Conservation (phyloP, 2,113 vertebrate genomes). For the Clarias batrachus region DNA sequence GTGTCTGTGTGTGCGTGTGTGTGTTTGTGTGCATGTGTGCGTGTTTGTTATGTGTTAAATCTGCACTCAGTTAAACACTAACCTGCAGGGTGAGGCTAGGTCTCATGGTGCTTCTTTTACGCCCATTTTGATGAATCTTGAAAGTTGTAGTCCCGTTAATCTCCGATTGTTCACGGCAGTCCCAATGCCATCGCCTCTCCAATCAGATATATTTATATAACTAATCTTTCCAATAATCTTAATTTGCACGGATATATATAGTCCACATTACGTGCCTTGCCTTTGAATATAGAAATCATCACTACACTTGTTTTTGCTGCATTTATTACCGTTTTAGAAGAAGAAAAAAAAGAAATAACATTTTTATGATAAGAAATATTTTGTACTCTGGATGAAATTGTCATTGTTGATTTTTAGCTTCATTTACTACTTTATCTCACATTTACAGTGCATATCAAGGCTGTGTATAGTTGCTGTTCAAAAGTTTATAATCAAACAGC, state of each 20-base stretch:
- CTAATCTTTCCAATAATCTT: conserved; percentile 92
- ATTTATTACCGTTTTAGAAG: conserved; percentile 98
- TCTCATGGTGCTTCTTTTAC: conserved; percentile 72
- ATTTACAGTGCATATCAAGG: conserved; percentile 99
- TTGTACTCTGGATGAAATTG: conserved; percentile 97
- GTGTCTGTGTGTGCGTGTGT: conserved; percentile 32
- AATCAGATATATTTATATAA: conserved; percentile 77
- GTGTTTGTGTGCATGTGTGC: conserved; percentile 29
- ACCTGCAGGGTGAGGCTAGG: conserved; percentile 71
- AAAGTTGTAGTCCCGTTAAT: conserved; percentile 78
- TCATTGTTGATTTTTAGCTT: conserved; percentile 98
- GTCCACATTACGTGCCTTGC: conserved; percentile 99
- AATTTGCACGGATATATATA: conserved; percentile 99
- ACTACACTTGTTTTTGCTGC: conserved; percentile 99
- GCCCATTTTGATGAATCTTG: conserved; percentile 63
- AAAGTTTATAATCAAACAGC: conserved; percentile 99
- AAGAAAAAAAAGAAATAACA: conserved; percentile 78
- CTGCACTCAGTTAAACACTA: conserved; percentile 69
- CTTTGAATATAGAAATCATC: conserved; percentile 97
- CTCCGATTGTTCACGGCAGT: conserved; percentile 85
- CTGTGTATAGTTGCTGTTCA: conserved; percentile 99
- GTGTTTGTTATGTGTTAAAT: conserved; percentile 62
- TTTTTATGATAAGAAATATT: conserved; percentile 99
- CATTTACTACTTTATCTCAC: conserved; percentile 98
- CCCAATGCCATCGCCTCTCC: conserved; percentile 83